These are phyloP conservation scores for Oreotrochilus melanogaster DNA, from an alignment of 2,113 vertebrate genomes.

Conservation along the genomic window DNA sequence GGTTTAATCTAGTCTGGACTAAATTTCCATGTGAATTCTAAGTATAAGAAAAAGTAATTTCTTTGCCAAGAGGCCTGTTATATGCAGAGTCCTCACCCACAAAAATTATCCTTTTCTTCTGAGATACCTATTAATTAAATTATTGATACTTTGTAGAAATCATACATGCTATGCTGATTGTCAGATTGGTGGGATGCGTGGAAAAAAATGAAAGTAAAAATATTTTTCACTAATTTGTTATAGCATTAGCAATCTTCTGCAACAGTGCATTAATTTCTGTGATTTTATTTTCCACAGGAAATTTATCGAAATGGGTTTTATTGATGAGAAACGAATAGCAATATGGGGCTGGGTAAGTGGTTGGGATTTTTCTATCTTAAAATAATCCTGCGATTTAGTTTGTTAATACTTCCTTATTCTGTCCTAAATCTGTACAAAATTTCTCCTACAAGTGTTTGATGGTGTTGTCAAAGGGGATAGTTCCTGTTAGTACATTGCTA, in stretches of 20 bases:
- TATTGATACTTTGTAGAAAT: constrained; percentile 10
- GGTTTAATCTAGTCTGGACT: neutral
- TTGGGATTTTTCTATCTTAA: neutral
- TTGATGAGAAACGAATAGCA: constrained; percentile 85
- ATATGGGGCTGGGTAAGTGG: constrained; percentile 89
- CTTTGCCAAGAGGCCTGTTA: neutral
- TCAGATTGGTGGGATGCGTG: neutral
- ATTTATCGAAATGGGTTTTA: constrained; percentile 87
- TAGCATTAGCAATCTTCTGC: neutral
- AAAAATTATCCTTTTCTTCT: neutral
- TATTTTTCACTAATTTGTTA: neutral
- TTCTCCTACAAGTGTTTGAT: neutral
- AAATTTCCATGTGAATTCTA: neutral
- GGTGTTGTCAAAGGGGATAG: neutral
- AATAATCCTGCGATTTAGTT: neutral
- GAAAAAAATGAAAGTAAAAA: constrained; percentile 42
- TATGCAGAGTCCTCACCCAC: neutral
- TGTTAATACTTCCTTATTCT: neutral
- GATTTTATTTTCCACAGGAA: constrained; percentile 77
- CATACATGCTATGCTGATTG: constrained; percentile 20
- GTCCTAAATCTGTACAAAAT: neutral
- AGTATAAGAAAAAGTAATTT: neutral
- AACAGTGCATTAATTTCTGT: constrained; percentile 57
- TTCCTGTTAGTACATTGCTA: neutral
- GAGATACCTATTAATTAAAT: neutral